Base-by-base conservation (phyloP, 2,797 vertebrate genomes). In the Zenarchopterus dispar region DNA sequence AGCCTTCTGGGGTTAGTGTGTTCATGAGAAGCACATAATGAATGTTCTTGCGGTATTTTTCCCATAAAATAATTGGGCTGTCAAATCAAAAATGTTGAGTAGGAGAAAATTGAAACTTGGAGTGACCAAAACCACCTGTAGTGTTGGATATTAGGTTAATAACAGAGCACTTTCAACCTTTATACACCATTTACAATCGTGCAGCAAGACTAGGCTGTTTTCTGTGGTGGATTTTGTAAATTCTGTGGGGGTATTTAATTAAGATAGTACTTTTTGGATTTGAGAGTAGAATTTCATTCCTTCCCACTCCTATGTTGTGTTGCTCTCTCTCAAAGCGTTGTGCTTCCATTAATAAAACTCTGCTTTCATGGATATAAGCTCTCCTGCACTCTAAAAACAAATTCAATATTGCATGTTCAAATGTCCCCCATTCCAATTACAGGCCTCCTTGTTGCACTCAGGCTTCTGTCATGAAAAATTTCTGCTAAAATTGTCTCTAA, bases 31-130 rank as follows among this genome's bases (percentile, higher is more conserved):
- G 49, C 48, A 33, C 16, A 23, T 62, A 61, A 63, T 47, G 19
- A 78, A 59, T 43, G 55, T 41, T 60, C 56, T 52, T 39, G 47
- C 36, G 49, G 62, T 46, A 23, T 76, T 86, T 78, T 28, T 13
- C 19, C 48, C 8, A n/a, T 81, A 88, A 79, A 78, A 76, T 84
- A 84, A 85, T 73, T 68, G 59, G 60, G 67, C 69, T 39, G 11
- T 66, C 51, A 23, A 71, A 73, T 67, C 36, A 72, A 66, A 75
- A 81, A 67, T 56, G 36, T 69, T 0, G 2, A 53, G 16, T 67
- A 31, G 49, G 19, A 56, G 8, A 57, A 82, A 75, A 49, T 63
- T 63, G 63, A 22, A 54, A 66, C 47, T 62, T 2, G 33, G 11
- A 68, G 31, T 60, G 53, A 68, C 56, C 41, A 6, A 22, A 55